phyloP scores from a whole-genome alignment of 2,113 vertebrate species.

The Colistium nudipinnis region DNA sequence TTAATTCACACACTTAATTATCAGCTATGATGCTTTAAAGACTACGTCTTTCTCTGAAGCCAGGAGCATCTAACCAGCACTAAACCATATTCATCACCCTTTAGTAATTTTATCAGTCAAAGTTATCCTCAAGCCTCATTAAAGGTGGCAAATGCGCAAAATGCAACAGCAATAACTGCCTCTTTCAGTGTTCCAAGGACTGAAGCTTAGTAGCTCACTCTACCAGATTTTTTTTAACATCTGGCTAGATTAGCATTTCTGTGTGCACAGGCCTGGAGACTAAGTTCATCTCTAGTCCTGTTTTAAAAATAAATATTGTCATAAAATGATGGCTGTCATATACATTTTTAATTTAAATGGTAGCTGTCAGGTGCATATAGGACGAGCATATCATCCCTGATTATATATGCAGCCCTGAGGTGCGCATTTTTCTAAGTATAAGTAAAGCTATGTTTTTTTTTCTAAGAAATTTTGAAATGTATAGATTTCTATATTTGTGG shows the following conservation, averaged over 20 bases:
- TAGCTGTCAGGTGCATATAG: constrained; percentile 29
- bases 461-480: neutral
- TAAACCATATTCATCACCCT: constrained; percentile 4
- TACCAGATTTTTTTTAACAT: neutral
- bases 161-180: neutral
- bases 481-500: neutral
- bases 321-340: constrained; percentile 42
- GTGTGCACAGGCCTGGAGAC: constrained; percentile 6
- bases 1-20: neutral
- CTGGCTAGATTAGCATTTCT: constrained; percentile 1
- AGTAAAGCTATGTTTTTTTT: neutral
- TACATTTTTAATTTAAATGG: constrained; percentile 58
- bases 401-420: constrained; percentile 18
- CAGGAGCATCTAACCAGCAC: constrained; percentile 5
- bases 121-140: neutral
- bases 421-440: neutral
- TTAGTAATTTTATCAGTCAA: neutral
- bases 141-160: constrained; percentile 10
- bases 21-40: neutral
- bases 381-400: constrained; percentile 5
- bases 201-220: neutral
- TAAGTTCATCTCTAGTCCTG: neutral
- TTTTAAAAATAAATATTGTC: constrained; percentile 54
- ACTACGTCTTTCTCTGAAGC: neutral
- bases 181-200: neutral